A percentile compares a stretch with the other conserved stretches of the same genome.
These are phyloP conservation scores for Acronicta psi DNA, from an alignment of 2,888 invertebrate genomes.

Conservation along the genomic window DNA sequence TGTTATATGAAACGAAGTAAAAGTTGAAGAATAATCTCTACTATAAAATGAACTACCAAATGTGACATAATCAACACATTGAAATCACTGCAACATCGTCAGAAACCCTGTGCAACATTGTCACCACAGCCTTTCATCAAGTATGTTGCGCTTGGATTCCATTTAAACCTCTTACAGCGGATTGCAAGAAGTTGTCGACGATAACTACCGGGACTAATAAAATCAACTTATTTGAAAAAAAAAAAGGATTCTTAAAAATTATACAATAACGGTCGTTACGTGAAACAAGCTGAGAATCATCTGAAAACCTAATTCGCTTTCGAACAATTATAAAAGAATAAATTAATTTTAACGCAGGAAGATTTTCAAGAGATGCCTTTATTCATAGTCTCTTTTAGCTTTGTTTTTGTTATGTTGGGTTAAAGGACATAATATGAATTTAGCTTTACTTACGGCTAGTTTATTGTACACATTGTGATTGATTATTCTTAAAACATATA, in stretches of 20 bases:
- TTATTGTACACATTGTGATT: constrained; percentile 15
- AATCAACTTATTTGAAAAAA: not conserved
- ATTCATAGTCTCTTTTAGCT: constrained; percentile 77
- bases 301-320: not conserved
- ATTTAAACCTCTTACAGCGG: not conserved
- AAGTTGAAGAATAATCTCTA: not conserved
- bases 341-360: constrained; percentile 2
- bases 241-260: not conserved
- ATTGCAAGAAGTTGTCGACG: not conserved
- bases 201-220: not conserved
- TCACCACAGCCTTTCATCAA: not conserved
- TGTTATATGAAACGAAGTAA: not conserved
- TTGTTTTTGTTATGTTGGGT: constrained; percentile 34
- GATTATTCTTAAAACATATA: constrained; percentile 3
- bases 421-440: constrained; percentile 15
- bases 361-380: constrained; percentile 59
- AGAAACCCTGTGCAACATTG: constrained; percentile 2
- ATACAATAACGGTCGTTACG: not conserved
- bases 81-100: not conserved
- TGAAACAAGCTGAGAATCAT: not conserved
- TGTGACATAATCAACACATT: not conserved
- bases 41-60: not conserved
- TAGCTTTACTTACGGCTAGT: constrained; percentile 19
- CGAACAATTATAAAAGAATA: not conserved
- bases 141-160: not conserved